A percentile compares a stretch with the other conserved stretches of the same genome.
Conservation (phyloP, 2,797 vertebrate genomes). For the Chloroceryle amazona region DNA sequence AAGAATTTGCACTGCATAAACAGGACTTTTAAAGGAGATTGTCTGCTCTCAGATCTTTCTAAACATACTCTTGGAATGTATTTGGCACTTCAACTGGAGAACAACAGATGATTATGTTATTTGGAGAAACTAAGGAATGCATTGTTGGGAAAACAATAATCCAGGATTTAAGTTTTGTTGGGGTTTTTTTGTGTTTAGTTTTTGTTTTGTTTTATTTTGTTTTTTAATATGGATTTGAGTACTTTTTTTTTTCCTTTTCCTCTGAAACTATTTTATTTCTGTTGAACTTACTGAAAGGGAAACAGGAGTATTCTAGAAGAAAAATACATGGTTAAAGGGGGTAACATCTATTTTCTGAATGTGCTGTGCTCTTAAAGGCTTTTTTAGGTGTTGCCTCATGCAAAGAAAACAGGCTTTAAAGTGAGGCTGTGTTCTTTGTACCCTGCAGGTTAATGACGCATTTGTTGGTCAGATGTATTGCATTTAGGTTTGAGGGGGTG, state of each 20-base stretch:
- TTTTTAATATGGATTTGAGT: not conserved
- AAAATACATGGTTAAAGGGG: conserved; percentile 1
- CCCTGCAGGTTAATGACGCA: conserved; percentile 3
- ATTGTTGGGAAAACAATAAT: not conserved
- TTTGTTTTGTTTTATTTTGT: not conserved
- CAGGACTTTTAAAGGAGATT: not conserved
- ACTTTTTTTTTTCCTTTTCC: not conserved
- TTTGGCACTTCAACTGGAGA: conserved; percentile 21
- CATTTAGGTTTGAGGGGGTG: conserved; percentile 15
- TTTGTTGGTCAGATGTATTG: not conserved
- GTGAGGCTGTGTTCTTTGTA: not conserved
- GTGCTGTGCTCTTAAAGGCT: not conserved
- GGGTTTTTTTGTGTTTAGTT: not conserved
- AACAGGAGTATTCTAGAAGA: conserved; percentile 40
- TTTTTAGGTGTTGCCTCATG: conserved; percentile 2
- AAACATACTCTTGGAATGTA: conserved; percentile 5
- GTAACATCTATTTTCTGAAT: not conserved
- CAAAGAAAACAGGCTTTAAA: conserved; percentile 1
- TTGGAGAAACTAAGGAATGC: conserved; percentile 22
- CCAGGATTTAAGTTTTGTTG: not conserved
- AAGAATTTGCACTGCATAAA: not conserved
- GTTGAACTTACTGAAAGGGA: not conserved
- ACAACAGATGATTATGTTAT: conserved; percentile 1
- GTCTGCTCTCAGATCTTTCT: not conserved
- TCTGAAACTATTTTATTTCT: not conserved